Base-by-base conservation (phyloP, 2,797 vertebrate genomes). In the Clarias platycephalus region DNA sequence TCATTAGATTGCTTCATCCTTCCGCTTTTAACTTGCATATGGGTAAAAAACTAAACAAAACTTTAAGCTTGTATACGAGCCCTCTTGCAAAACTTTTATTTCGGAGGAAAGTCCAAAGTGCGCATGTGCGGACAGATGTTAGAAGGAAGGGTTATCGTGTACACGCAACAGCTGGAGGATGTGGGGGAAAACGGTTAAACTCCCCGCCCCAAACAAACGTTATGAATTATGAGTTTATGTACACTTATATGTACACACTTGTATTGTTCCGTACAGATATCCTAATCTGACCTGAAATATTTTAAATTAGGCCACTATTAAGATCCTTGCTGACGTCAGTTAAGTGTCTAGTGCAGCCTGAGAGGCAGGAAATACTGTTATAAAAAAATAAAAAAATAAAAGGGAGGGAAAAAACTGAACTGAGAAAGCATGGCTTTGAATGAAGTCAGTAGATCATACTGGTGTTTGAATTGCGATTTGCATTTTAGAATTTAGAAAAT, bases 91-190 rank as follows among this genome's bases (percentile, higher is more conserved):
- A 80, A 49, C 40, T 80, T 79, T 85, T 2, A 49, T 20, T 57
- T 31, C 22, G 70, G 60, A 31, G 16, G 2, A 67, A 72, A 53
- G 5, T 82, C 78, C 74, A 68, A 64, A 4, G 22, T 84, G 90
- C 89, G 91, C 94, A 92, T 93, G 91, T 62, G 68, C 44, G 2
- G 64, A 58, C 91, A 91, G 90, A 90, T 91, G 91, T 87, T 75
- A 68, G 80, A 64, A 57, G 84, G n/a, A 64, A 20, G 60, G 37
- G 44, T 2, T 49, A 16, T 58, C 16, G 77, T 53, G 66, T 26
- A 76, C 86, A 85, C 87, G 57, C 75, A 86, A 72, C 66, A 88
- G 76, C 77, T 87, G 84, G 37, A 79, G 77, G 77, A 64, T 64
- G 77, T 63, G 58, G 40, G 12, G 24, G 24, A 28, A 70, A 76